Conservation (phyloP, 2,113 vertebrate genomes). For the Urocynchramus pylzowi region DNA sequence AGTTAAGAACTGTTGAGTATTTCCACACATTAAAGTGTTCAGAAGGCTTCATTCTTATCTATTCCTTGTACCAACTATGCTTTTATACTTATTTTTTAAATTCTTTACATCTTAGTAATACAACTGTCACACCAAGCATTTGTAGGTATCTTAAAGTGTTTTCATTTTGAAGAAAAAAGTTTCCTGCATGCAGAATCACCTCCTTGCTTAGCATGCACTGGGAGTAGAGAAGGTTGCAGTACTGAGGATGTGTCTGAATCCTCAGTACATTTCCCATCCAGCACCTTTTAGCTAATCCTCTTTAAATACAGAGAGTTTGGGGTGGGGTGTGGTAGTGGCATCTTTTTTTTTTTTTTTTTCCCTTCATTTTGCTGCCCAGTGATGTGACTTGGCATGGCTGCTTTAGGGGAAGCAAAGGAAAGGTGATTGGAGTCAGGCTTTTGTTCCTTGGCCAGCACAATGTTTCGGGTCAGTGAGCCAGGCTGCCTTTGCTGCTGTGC, state of each 20-base stretch:
- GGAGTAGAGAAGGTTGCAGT: neutral
- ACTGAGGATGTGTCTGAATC: neutral
- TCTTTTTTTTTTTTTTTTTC: neutral
- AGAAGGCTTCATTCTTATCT: neutral
- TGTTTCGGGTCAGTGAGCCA: neutral
- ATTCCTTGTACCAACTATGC: neutral
- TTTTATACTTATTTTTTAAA: neutral
- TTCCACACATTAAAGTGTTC: neutral
- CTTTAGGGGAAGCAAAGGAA: neutral
- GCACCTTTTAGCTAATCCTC: neutral
- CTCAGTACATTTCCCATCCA: neutral
- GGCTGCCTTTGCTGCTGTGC: neutral
- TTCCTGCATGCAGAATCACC: neutral
- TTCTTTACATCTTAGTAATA: neutral
- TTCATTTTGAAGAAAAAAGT: neutral
- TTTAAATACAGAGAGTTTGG: neutral
- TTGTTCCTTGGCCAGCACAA: neutral
- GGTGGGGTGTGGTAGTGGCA: neutral
- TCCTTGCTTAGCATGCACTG: neutral
- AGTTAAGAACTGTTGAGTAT: neutral
- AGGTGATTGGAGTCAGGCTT: neutral
- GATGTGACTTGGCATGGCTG: neutral
- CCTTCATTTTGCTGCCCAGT: neutral
- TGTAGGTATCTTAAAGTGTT: neutral
- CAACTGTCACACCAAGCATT: neutral